Evolutionary conservation across 2,888 invertebrate genomes (phyloP).

Genomic region (Netelia melanura): DNA sequence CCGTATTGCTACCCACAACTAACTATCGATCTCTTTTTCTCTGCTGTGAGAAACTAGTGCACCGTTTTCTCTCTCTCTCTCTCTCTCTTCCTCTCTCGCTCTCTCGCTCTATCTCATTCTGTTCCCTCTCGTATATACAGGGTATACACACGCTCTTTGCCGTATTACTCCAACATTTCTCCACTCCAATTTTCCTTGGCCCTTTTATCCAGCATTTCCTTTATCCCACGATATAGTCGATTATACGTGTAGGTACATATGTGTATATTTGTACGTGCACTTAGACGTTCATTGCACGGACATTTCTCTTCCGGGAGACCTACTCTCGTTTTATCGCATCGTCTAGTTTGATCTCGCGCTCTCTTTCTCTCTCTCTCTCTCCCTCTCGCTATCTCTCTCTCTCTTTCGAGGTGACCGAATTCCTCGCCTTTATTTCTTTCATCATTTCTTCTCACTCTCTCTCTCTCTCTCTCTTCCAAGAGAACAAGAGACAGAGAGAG

Average conservation of each 20-base stretch:
- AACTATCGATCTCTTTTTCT: constrained; percentile 67
- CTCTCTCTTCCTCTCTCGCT: not conserved
- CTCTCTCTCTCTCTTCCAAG: constrained; percentile 32
- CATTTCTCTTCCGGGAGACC: constrained; percentile 18
- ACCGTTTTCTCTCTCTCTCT: constrained; percentile 57
- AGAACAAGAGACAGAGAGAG: not conserved
- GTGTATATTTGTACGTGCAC: not conserved
- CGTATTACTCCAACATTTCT: not conserved
- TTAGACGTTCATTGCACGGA: constrained; percentile 6
- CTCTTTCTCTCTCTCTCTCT: constrained; percentile 2
- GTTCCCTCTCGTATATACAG: not conserved
- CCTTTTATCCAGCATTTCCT: constrained; percentile 10
- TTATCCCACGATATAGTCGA: not conserved
- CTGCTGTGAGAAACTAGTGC: constrained; percentile 66
- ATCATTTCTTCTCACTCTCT: not conserved
- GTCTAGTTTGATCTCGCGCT: constrained; percentile 2
- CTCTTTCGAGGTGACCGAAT: not conserved
- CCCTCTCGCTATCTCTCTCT: too few species aligned
- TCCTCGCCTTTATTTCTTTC: not conserved
- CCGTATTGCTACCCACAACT: constrained; percentile 46
- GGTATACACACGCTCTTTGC: not conserved
- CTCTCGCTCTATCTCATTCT: not conserved
- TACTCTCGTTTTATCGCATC: not conserved
- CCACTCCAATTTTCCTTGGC: not conserved
- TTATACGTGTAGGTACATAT: not conserved